Percentiles rank a stretch among this genome's conserved stretches.
Evolutionary conservation across 64 coral and sea anemone genomes (phyloP).

Genomic region (Montipora cactus): DNA sequence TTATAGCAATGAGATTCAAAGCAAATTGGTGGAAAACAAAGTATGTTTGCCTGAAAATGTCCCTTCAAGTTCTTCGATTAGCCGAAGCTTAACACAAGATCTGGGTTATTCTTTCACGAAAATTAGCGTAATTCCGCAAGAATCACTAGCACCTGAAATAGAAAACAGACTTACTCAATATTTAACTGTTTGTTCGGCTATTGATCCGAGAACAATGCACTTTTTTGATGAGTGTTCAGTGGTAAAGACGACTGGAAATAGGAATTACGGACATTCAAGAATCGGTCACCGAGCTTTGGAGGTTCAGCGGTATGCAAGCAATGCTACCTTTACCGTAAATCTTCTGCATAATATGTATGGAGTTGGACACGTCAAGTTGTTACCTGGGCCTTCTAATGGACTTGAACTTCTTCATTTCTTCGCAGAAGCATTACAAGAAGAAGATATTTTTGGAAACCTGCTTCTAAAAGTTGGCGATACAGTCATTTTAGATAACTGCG

Average conservation of each 20-base stretch:
- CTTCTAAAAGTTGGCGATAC: constrained; percentile 49
- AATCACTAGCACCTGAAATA: not conserved
- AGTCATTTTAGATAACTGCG: constrained; percentile 69
- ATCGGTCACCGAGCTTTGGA: constrained; percentile 15
- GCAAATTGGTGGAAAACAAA: not conserved
- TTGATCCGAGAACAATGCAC: not conserved
- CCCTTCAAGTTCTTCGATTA: constrained; percentile 26
- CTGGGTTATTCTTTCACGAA: not conserved
- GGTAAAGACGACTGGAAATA: constrained; percentile 38
- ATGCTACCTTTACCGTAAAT: constrained; percentile 67
- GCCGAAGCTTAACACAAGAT: not conserved
- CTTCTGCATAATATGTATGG: constrained; percentile 61
- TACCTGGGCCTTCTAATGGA: constrained; percentile 72
- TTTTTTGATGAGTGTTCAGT: constrained; percentile 33
- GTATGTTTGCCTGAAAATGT: constrained; percentile 16
- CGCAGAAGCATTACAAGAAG: constrained; percentile 54
- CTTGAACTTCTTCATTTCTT: constrained; percentile 75
- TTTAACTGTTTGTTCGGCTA: not conserved
- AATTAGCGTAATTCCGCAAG: not conserved
- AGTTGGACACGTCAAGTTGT: constrained; percentile 59
- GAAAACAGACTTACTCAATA: not conserved
- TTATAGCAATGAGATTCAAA: not conserved
- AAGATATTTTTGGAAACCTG: constrained; percentile 61
- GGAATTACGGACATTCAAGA: constrained; percentile 23
- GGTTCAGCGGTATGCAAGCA: constrained; percentile 53